Percentiles rank a stretch among this genome's conserved stretches.
Evolutionary conservation across 64 coral and sea anemone species (phyloP).

Genomic region (Anthopleura sola): DNA sequence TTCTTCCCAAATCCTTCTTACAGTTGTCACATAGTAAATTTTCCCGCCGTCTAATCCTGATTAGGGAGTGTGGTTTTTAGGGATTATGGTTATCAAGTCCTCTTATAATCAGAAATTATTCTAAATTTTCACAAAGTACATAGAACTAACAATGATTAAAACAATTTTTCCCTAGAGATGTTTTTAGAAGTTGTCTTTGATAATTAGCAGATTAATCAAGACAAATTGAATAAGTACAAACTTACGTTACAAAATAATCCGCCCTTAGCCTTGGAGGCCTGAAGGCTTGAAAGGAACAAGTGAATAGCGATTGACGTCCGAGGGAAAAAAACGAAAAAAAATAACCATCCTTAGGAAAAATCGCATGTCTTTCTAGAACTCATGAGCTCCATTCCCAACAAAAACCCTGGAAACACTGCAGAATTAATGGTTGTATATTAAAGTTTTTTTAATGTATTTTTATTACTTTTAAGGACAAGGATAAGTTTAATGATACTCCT

Average conservation of each 20-base stretch:
- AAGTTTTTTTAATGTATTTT: neutral
- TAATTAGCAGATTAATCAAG: slow-evolving; percentile 16
- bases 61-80: slow-evolving; percentile 15
- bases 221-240: slow-evolving; percentile 12
- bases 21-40: slow-evolving; percentile 13
- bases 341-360: neutral
- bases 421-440: neutral
- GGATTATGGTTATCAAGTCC: slow-evolving; percentile 9
- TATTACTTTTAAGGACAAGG: neutral
- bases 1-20: slow-evolving; percentile 5
- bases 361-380: neutral
- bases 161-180: neutral
- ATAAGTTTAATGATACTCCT: neutral
- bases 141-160: slow-evolving; percentile 12
- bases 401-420: neutral
- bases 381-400: neutral
- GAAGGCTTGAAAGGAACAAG: neutral
- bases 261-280: neutral
- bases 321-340: neutral
- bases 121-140: neutral
- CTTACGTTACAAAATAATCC: slow-evolving; percentile 6
- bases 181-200: slow-evolving; percentile 2
- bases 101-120: slow-evolving; percentile 6
- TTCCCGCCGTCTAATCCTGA: slow-evolving; percentile 6
- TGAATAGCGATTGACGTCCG: neutral